Base-by-base conservation (phyloP, 2,797 vertebrate species). In the Sebastes kiyomatsui region DNA sequence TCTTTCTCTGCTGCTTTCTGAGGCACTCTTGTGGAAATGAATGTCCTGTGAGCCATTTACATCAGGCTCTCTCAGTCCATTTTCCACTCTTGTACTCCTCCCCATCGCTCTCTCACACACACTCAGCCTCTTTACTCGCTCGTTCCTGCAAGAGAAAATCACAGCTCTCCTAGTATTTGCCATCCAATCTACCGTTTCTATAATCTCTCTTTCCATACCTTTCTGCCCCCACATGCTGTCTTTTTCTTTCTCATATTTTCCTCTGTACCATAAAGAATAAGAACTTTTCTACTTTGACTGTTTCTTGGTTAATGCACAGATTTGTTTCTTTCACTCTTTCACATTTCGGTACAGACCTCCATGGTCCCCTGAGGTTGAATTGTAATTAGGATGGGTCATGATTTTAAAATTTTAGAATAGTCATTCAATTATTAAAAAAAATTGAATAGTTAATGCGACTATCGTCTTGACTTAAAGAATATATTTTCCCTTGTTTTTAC, bases 11-110 rank as follows among this genome's bases (percentile, higher is more conserved):
- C 66, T 76, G 42, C 74, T 86, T 72, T 85, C 71, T 85, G 69
- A 86, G 82, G 81, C 81, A 79, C 87, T 90, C 80, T 84, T 75
- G 62, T 80, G 69, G 77, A 90, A 87, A 89, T 79, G 49, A 91
- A 79, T 73, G 68, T 78, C 75, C 77, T 76, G 23, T 72, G 67
- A 85, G 68, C 75, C 84, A 77, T 81, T 87, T 81, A 85, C 80
- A 90, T 83, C 74, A 86, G 68, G 56, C 77, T 82, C 77, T 85
- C 77, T 77, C 62, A 78, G 66, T 87, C 84, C 86, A 86, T 89
- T 87, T 88, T 76, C 80, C 72, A 49, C 79, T 89, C 76, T 33
- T 76, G n/a, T 71, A 46, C 85, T 70, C 65, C 55, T 59, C 46
- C 16, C 59, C 6, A 6, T 49, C n/a, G 5, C 66, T 65, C 33